Conservation (phyloP, 2,113 vertebrate species). For the Urocolius indicus region DNA sequence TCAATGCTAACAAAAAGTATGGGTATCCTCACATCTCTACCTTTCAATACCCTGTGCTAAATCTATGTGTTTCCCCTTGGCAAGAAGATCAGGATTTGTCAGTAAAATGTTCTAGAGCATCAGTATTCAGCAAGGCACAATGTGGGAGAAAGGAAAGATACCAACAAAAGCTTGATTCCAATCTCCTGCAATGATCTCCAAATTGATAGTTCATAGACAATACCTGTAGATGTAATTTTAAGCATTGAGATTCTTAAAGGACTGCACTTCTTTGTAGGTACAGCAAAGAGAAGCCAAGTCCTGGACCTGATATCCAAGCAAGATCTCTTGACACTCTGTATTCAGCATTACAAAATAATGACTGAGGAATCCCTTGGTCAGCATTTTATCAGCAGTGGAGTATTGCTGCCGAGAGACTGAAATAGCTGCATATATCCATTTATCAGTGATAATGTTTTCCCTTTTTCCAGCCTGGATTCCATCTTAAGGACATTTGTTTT, state of each 20-base stretch:
- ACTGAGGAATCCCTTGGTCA: constrained; percentile 23
- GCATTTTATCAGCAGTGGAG: constrained; percentile 27
- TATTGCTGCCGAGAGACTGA: constrained; percentile 17
- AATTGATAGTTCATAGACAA: neutral
- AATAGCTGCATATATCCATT: constrained; percentile 42
- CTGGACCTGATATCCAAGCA: neutral
- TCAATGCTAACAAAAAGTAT: neutral
- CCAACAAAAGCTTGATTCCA: neutral
- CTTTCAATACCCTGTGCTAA: neutral
- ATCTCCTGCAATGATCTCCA: neutral
- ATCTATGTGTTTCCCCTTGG: neutral
- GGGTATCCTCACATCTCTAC: neutral
- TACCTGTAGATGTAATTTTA: neutral
- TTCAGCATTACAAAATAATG: constrained; percentile 8
- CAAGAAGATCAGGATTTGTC: neutral
- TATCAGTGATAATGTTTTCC: constrained; percentile 51
- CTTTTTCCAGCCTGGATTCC: constrained; percentile 54
- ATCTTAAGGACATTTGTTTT: constrained; percentile 70
- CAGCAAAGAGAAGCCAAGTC: neutral
- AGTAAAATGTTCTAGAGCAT: neutral
- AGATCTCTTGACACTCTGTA: neutral
- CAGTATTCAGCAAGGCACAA: neutral
- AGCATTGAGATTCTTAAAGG: neutral
- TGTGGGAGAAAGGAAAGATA: neutral
- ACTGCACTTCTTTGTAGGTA: neutral